phyloP scores from a whole-genome alignment of 1,140 invertebrate species.

The Temnothorax longispinosus region DNA sequence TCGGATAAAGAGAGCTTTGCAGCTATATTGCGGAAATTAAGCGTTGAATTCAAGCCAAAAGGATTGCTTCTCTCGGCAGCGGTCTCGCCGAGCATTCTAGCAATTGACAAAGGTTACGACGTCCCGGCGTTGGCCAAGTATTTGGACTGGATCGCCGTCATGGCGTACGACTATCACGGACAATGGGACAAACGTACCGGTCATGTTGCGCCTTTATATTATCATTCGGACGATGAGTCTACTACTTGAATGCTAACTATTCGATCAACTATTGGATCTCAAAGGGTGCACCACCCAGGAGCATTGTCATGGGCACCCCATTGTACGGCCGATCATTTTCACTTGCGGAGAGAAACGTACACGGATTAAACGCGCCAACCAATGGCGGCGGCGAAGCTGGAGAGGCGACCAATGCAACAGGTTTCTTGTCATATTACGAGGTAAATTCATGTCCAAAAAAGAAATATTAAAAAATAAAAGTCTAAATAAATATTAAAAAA shows the following conservation, averaged over 20 bases:
- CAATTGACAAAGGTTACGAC: conserved; percentile 93
- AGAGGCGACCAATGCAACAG: no score
- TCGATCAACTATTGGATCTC: conserved; percentile 95
- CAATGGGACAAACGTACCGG: conserved; percentile 94
- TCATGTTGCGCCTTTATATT: conserved; percentile 93
- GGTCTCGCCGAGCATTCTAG: conserved; percentile 92
- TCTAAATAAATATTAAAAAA: no score
- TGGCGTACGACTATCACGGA: conserved; percentile 95
- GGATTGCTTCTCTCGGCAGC: conserved; percentile 93
- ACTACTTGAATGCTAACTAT: conserved; percentile 89
- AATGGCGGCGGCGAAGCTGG: no score
- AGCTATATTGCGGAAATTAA: conserved; percentile 90
- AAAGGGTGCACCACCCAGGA: conserved; percentile 92
- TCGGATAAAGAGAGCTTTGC: conserved; percentile 94
- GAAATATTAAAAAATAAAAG: no score
- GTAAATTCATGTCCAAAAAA: no score
- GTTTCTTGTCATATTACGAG: no score
- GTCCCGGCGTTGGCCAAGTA: conserved; percentile 90
- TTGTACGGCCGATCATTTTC: conserved; percentile 88
- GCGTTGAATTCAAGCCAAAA: conserved; percentile 90
- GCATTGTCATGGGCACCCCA: conserved; percentile 95
- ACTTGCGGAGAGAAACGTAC: no score
- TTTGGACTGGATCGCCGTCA: conserved; percentile 95
- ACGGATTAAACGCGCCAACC: no score
- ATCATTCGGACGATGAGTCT: conserved; percentile 89